phyloP scores from a whole-genome alignment of 2,888 invertebrate genomes.

The Meteorus colon region DNA sequence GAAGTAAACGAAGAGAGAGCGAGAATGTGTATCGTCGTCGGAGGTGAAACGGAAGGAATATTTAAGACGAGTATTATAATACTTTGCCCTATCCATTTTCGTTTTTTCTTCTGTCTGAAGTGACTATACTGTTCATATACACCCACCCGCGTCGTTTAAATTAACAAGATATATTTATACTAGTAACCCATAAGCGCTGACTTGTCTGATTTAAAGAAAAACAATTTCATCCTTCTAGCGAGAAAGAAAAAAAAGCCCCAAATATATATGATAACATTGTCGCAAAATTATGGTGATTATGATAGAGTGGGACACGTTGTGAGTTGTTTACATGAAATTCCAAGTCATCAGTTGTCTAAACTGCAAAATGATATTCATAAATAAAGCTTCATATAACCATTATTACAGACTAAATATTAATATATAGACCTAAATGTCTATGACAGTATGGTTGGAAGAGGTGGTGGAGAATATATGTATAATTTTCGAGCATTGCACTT shows the following conservation, averaged over 20 bases:
- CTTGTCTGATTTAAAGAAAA: neutral
- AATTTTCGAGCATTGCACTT: conserved; percentile 39
- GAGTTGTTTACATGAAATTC: conserved; percentile 31
- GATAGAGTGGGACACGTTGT: neutral
- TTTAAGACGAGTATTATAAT: conserved; percentile 71
- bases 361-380: conserved; percentile 11
- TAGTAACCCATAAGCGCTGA: neutral
- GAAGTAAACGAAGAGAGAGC: conserved; percentile 33
- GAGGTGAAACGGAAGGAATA: conserved; percentile 67
- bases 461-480: neutral
- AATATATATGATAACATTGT: neutral
- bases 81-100: neutral
- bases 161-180: neutral
- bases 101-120: neutral
- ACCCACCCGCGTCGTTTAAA: conserved; percentile 1
- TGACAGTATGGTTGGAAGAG: conserved; percentile 29
- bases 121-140: neutral
- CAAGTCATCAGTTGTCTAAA: conserved; percentile 15
- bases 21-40: conserved; percentile 43
- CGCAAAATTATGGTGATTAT: neutral
- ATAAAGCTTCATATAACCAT: neutral
- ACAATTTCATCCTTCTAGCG: neutral
- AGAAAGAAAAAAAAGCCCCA: neutral
- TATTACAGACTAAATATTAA: neutral
- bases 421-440: neutral